Percentiles rank a stretch among this genome's conserved stretches.
Evolutionary conservation across 2,113 vertebrate species (phyloP).

Genomic region (Perca schrenkii): DNA sequence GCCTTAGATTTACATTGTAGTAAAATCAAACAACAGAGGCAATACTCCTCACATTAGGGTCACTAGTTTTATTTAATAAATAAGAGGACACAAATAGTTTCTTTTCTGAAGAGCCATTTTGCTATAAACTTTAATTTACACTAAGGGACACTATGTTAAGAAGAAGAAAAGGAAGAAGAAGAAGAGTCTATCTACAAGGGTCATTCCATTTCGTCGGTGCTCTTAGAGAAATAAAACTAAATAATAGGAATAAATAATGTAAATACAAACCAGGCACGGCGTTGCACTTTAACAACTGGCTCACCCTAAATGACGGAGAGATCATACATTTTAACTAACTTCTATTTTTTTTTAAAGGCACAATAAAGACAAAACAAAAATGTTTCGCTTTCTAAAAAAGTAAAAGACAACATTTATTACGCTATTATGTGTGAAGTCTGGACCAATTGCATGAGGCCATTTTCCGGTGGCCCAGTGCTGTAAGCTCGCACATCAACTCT

Average conservation of each 20-base stretch:
- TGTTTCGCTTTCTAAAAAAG: too few species aligned
- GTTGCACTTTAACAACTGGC: too few species aligned
- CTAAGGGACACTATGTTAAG: neutral
- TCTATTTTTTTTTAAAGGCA: too few species aligned
- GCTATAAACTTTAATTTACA: neutral
- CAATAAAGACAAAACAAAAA: too few species aligned
- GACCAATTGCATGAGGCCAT: too few species aligned
- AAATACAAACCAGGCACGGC: neutral
- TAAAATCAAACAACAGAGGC: constrained; percentile 11
- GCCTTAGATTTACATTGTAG: neutral
- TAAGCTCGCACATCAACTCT: too few species aligned
- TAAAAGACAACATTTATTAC: too few species aligned
- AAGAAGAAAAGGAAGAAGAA: neutral
- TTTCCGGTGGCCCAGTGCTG: too few species aligned
- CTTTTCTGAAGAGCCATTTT: neutral
- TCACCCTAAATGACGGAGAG: too few species aligned
- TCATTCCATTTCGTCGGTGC: neutral
- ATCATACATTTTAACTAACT: too few species aligned
- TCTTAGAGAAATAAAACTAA: neutral
- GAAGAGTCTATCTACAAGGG: neutral
- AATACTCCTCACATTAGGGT: neutral
- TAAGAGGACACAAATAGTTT: neutral
- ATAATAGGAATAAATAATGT: too few species aligned
- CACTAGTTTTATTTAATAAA: neutral
- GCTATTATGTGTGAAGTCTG: too few species aligned